Percentiles rank a stretch among this genome's conserved stretches.
Evolutionary conservation across 2,113 vertebrate genomes (phyloP).

Genomic region (Trematocara unimaculatum): DNA sequence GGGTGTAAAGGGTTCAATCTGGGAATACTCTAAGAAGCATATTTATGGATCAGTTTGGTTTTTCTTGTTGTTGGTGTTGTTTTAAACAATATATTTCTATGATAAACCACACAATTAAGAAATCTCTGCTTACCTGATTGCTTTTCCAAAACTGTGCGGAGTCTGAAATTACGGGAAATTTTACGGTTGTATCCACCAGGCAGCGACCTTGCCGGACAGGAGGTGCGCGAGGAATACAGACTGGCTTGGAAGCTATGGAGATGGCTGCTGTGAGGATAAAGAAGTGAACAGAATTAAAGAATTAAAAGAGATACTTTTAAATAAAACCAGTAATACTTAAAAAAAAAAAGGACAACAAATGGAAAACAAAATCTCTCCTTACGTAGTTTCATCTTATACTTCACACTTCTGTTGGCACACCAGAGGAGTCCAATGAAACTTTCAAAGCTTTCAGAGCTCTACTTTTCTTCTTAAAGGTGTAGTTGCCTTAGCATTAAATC

Average conservation of each 20-base stretch:
- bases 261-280: constrained; percentile 44
- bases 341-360: not conserved
- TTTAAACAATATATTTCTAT: not conserved
- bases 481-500: not conserved
- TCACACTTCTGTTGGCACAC: not conserved
- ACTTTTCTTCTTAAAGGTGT: not conserved
- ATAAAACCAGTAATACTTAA: not conserved
- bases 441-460: not conserved
- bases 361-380: constrained; percentile 9
- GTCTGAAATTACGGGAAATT: constrained; percentile 54
- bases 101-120: not conserved
- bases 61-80: not conserved
- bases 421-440: not conserved
- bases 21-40: constrained; percentile 37
- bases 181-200: constrained; percentile 21
- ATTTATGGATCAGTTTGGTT: not conserved
- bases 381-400: constrained; percentile 59
- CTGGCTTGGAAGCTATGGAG: constrained; percentile 45
- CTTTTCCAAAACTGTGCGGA: constrained; percentile 12
- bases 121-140: constrained; percentile 47
- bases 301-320: not conserved
- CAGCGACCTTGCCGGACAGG: constrained; percentile 11
- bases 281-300: not conserved
- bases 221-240: constrained; percentile 4
- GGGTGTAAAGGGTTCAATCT: constrained; percentile 68